phyloP scores from a whole-genome alignment of 2,113 vertebrate genomes.

The Gopherus evgoodei region DNA sequence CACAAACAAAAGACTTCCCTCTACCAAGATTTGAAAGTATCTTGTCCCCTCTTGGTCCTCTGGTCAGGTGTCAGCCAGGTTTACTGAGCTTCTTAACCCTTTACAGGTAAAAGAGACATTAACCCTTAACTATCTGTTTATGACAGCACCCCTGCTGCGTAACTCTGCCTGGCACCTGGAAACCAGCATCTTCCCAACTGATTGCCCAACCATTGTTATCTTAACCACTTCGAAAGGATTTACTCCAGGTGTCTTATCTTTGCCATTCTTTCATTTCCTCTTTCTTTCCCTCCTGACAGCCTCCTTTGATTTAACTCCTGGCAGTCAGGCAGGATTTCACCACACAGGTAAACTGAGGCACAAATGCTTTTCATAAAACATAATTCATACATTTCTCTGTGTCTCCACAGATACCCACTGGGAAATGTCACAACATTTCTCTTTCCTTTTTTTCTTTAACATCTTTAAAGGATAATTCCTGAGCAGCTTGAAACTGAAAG shows the following conservation, averaged over 20 bases:
- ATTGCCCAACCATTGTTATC: not conserved
- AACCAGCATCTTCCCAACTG: not conserved
- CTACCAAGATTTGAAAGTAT: no score
- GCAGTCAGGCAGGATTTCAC: not conserved
- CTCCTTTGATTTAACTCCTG: not conserved
- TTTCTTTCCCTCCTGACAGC: not conserved
- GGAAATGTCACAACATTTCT: not conserved
- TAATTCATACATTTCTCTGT: not conserved
- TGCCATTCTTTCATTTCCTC: not conserved
- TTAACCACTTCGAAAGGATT: not conserved
- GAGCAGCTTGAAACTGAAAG: constrained; percentile 6
- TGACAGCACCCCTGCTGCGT: not conserved
- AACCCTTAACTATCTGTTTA: no score
- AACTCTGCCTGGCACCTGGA: not conserved
- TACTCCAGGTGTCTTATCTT: not conserved
- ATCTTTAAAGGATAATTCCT: not conserved
- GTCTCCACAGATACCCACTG: not conserved
- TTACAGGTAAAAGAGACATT: no score
- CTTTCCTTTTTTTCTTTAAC: not conserved
- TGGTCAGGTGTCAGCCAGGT: no score
- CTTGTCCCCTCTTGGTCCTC: no score
- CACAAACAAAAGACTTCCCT: no score
- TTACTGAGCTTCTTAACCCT: no score
- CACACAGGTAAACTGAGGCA: not conserved
- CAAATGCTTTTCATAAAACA: not conserved